Evolutionary conservation across 2,797 vertebrate genomes (phyloP), one percentile per base, ranked within the genome.

Genomic region (Hydrolagus colliei): DNA sequence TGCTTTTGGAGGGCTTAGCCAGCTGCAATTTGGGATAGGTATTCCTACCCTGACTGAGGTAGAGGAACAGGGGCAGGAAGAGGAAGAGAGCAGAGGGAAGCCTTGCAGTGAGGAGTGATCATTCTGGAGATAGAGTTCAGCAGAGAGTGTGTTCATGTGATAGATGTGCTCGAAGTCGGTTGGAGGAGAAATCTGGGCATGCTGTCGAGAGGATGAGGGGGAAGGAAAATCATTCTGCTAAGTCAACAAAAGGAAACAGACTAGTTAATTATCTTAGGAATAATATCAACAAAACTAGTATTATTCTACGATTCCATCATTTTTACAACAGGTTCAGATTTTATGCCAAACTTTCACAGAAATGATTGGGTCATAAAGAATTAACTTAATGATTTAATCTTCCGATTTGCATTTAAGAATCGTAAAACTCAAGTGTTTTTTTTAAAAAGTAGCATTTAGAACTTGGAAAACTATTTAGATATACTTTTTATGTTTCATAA

Each of bases 11-110:
- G 35, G n/a, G 52, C 67, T 59, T 68, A 35, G 78, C 84, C 86
- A 78, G 84, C 72, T 86, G 68, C 74, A 90, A 86, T 88, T 89
- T 88, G 85, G 85, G 89, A 89, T 79, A 90, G 88, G 90, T 91
- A 93, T 92, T 92, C 95, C 95, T 96, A 95, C 95, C 95, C 95
- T 96, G 94, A 91, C 94, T 92, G 96, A 90, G 93, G 94, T 96
- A 92, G 94, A 94, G 91, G 92, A 94, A 93, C 93, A 96, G 90
- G 95, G 94, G 87, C 88, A 95, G 91, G 94, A 96, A 91, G 94
- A 91, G 89, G 91, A 96, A 89, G 91, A 91, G 89, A 91, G 90
- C 89, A 91, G 88, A 90, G 88, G 89, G 87, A 86, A 90, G 89
- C 88, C 88, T 89, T 88, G 90, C 87, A 91, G 88, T 89, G 91